Base-by-base conservation (phyloP, 2,113 vertebrate species). In the Pollimyrus isidori region DNA sequence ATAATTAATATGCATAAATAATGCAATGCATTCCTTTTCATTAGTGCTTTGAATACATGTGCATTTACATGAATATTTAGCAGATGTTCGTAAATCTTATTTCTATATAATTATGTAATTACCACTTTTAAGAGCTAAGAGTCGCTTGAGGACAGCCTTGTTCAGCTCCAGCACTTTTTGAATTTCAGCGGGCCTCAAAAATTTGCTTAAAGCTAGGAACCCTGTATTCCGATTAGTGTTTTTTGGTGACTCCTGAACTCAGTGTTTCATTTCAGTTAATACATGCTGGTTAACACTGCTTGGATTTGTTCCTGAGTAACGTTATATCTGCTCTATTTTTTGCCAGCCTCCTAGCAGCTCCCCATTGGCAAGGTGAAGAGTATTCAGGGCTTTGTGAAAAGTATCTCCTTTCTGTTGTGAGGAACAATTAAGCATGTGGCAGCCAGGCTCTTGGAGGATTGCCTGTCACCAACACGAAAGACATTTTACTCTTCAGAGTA, bases 1-100 rank as follows among this genome's bases (percentile, higher is more conserved):
- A 84, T 84, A 82, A 82, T 84, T 84, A 84, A 48, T 45, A 84
- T 84, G 45, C 82, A 46, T n/a, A 48, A n/a, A 84, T 84, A 84
- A 84, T 84, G 45, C 45, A 84, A 84, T 48, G 19, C 39, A 48
- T 45, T 48, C 19, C 82, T 84, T 84, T 84, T 48, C 39, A 84
- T 84, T 84, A 48, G 82, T 26, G 39, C 39, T 3, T 84, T 46
- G 7, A 84, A 84, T 84, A 46, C 23, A 84, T 84, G 7, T 45
- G 82, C 82, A 84, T 46, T 48, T 45, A 48, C 39, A 83, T 83
- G 80, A 84, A 84, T 84, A 84, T 46, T 84, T 84, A 84, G 45
- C 42, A 45, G 82, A 84, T 84, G 42, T 42, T 45, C 82, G 1
- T 84, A 45, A 84, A 84, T 48, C 39, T 39, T 42, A 23, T 84